Evolutionary conservation across 1,140 invertebrate species (phyloP).

Genomic region (Diachasma alloeum): DNA sequence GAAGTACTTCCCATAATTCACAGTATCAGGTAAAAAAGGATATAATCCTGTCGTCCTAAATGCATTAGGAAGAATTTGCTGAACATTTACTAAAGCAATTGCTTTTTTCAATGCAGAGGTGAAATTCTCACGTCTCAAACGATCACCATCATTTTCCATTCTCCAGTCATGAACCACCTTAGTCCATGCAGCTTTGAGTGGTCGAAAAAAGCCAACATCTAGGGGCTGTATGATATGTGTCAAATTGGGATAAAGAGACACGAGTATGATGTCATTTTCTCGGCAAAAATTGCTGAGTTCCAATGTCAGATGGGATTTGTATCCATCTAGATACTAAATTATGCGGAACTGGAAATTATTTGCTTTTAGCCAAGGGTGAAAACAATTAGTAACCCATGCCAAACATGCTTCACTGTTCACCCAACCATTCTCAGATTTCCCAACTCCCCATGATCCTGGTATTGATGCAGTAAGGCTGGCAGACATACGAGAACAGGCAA

Average conservation of each 20-base stretch:
- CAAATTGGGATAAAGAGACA: conserved; percentile 56
- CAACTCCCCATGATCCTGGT: conserved; percentile 37
- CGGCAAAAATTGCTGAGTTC: conserved; percentile 53
- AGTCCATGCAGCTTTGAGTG: conserved; percentile 38
- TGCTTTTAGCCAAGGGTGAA: conserved; percentile 46
- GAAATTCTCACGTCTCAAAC: conserved; percentile 27
- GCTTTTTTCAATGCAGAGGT: conserved; percentile 29
- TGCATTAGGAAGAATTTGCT: neutral
- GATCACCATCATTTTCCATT: conserved; percentile 26
- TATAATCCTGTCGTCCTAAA: neutral
- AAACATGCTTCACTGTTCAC: conserved; percentile 44
- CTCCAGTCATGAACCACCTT: conserved; percentile 33
- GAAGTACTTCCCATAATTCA: neutral
- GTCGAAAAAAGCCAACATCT: conserved; percentile 49
- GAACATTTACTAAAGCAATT: neutral
- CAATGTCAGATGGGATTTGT: conserved; percentile 51
- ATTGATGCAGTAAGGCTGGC: conserved; percentile 22
- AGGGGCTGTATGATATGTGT: conserved; percentile 59
- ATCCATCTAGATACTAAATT: conserved; percentile 60
- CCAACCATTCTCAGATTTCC: conserved; percentile 42
- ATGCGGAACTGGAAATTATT: conserved; percentile 43
- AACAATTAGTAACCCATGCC: conserved; percentile 47
- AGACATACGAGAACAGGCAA: conserved; percentile 39
- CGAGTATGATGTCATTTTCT: conserved; percentile 52
- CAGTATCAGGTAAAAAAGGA: neutral